Evolutionary conservation across 2,113 vertebrate genomes (phyloP).

Genomic region (Psammodynastes pulverulentus): DNA sequence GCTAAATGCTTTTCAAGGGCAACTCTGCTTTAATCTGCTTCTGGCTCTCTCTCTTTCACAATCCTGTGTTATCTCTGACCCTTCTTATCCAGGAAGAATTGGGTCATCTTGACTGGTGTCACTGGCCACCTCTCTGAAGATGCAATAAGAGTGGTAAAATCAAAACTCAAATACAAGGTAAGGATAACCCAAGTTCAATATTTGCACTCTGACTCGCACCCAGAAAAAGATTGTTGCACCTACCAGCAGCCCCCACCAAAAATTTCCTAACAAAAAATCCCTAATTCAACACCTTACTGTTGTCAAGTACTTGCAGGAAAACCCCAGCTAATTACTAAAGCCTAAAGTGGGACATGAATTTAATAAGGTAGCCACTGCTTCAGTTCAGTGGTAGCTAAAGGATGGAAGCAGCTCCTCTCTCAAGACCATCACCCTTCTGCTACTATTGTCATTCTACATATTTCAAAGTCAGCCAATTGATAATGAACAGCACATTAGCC

Average conservation of each 20-base stretch:
- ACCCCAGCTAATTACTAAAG: neutral
- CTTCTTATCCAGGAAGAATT: neutral
- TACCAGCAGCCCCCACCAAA: neutral
- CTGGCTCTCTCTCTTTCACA: neutral
- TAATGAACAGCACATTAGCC: neutral
- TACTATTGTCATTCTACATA: neutral
- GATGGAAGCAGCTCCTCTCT: neutral
- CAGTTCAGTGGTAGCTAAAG: neutral
- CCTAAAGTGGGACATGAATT: neutral
- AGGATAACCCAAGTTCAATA: neutral
- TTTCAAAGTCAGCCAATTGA: neutral
- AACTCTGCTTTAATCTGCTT: neutral
- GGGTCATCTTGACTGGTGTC: neutral
- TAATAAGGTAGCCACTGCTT: neutral
- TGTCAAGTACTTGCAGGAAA: neutral
- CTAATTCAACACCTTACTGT: neutral
- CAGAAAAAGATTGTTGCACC: neutral
- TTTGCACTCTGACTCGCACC: neutral
- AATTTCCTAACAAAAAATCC: neutral
- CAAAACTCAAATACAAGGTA: neutral
- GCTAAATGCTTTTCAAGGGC: neutral
- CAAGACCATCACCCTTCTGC: neutral
- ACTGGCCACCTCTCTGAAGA: neutral
- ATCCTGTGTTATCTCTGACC: neutral
- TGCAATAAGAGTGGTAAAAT: neutral